phyloP scores from a whole-genome alignment of 2,113 vertebrate genomes.

The Progne subis region DNA sequence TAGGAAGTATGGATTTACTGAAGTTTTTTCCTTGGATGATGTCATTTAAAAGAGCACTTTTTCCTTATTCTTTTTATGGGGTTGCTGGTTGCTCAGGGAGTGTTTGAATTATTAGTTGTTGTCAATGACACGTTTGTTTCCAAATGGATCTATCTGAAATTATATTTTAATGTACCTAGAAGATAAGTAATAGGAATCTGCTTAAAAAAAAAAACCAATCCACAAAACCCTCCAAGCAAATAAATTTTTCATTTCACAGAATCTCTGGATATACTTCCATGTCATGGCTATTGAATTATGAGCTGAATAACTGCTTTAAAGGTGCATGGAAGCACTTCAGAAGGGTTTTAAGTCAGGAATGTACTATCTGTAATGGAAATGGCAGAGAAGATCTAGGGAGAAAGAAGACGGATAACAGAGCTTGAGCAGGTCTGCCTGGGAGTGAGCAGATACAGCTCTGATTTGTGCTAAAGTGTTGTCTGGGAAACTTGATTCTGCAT shows the following conservation, averaged over 20 bases:
- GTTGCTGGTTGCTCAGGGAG: neutral
- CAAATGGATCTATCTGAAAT: neutral
- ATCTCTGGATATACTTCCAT: neutral
- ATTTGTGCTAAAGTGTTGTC: neutral
- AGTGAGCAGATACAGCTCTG: neutral
- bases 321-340: neutral
- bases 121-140: neutral
- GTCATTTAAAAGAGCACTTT: neutral
- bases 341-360: neutral
- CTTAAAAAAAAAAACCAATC: neutral
- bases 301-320: neutral
- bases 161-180: neutral
- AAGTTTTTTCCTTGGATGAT: neutral
- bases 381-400: neutral
- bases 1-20: neutral
- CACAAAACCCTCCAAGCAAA: neutral
- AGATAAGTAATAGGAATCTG: neutral
- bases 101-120: neutral
- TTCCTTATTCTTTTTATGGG: neutral
- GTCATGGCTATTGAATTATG: neutral
- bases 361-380: neutral
- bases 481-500: neutral
- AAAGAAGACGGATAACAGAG: neutral
- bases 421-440: neutral
- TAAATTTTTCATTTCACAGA: constrained; percentile 3